These are phyloP conservation scores for Perognathus longimembris DNA, from an alignment of 2,113 vertebrate species.

Conservation along the genomic window DNA sequence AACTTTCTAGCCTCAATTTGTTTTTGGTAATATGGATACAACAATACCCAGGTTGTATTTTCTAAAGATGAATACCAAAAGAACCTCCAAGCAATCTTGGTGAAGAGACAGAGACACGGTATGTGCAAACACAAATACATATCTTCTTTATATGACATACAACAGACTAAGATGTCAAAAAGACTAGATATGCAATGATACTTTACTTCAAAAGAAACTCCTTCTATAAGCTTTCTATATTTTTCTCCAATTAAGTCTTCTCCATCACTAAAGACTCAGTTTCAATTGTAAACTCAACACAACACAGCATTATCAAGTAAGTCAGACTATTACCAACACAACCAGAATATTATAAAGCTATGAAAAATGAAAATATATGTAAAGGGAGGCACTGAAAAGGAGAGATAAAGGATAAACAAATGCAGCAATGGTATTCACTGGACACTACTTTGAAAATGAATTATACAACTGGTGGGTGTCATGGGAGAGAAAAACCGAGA, in stretches of 20 bases:
- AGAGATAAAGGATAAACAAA: too few relatives aligned
- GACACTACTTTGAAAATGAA: too few relatives aligned
- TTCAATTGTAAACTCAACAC: not conserved
- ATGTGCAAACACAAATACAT: slow-evolving; percentile 5
- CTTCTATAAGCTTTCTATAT: not conserved
- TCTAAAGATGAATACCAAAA: slow-evolving; percentile 3
- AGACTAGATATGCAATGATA: not conserved
- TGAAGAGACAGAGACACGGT: not conserved
- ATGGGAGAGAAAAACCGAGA: too few relatives aligned
- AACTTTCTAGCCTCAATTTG: not conserved
- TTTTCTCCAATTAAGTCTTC: not conserved
- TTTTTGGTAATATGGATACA: not conserved
- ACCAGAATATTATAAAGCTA: not conserved
- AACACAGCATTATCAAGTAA: not conserved
- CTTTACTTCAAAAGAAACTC: slow-evolving; percentile 13
- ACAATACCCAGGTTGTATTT: not conserved
- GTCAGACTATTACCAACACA: not conserved
- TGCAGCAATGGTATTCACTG: too few relatives aligned
- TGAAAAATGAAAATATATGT: not conserved
- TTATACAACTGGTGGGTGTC: too few relatives aligned
- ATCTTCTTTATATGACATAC: not conserved
- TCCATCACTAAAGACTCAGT: not conserved
- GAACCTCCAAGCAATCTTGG: not conserved
- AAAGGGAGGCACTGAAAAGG: too few relatives aligned
- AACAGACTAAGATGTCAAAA: not conserved